phyloP scores from a whole-genome alignment of 2,888 invertebrate species.

The Agrochola lychnidis region DNA sequence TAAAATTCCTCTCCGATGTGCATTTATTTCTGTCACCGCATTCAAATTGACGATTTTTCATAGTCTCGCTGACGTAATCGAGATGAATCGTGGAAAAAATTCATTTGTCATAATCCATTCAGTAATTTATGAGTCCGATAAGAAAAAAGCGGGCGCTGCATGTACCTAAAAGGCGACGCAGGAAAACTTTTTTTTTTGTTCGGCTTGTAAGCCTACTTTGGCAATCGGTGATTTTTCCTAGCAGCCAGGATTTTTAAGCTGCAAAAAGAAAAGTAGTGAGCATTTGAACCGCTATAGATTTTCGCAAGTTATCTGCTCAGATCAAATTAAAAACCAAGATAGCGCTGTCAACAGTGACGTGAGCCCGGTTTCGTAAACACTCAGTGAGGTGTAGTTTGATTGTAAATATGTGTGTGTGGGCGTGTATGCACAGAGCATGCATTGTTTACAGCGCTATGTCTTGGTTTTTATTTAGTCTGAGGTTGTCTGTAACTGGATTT shows the following conservation, averaged over 20 bases:
- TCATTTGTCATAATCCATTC: constrained; percentile 45
- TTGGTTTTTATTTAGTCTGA: too few relatives aligned
- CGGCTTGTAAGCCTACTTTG: constrained; percentile 1
- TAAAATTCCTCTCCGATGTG: constrained; percentile 42
- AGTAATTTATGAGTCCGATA: constrained; percentile 49
- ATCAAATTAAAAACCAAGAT: too few relatives aligned
- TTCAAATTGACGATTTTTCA: constrained; percentile 57
- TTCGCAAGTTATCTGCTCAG: neutral
- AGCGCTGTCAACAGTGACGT: too few relatives aligned
- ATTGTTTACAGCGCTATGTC: too few relatives aligned
- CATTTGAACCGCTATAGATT: neutral
- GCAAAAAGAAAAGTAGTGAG: neutral
- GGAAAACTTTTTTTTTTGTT: constrained; percentile 37
- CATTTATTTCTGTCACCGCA: constrained; percentile 62
- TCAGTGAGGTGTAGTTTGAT: too few relatives aligned
- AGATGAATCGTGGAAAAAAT: constrained; percentile 46
- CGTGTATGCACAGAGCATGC: too few relatives aligned
- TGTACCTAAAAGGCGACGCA: constrained; percentile 33
- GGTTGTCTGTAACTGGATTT: neutral
- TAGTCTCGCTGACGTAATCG: constrained; percentile 50
- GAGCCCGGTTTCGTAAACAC: too few relatives aligned
- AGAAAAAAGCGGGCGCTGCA: constrained; percentile 26
- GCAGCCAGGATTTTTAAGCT: constrained; percentile 8
- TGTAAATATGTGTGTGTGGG: too few relatives aligned
- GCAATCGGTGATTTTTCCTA: constrained; percentile 11